Evolutionary conservation across 2,797 vertebrate genomes (phyloP), one percentile per base, ranked within the genome.

Genomic region (Silurus aristotelis): DNA sequence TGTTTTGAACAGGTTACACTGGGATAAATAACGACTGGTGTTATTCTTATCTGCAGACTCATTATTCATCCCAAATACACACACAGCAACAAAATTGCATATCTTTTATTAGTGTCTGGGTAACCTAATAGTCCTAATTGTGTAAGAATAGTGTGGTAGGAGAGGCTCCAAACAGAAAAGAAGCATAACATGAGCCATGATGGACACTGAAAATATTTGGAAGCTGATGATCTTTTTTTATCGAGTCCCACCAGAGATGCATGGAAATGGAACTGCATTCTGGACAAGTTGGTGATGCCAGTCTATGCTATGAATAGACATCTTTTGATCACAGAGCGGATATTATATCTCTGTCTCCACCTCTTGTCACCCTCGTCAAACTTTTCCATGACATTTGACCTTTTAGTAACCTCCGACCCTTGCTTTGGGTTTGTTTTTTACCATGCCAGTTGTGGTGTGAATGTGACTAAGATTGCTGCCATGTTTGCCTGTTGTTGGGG

Each of bases 251-350:
- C 38, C 78, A 81, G 86, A 76, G 78, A 84, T 80, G 70, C 78
- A 87, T 83, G 55, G 83, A 87, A 87, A 87, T 87, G 83, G 86
- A 84, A 84, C 78, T 70, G 86, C 86, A 87, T 87, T 84, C 86
- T 87, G 80, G 78, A 80, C 83, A 87, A 81, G 86, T 81, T 82
- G 83, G 78, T 83, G 86, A 87, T 87, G 61, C 86, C 86, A 63
- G 70, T 87, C 78, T 77, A 58, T 3, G 25, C 86, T 87, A 87
- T 87, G 83, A 84, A 87, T 87, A 87, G 83, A 66, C 38, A 17
- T 1, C 72, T 77, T 84, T 87, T 84, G 86, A 81, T 76, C 86
- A 70, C 71, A 76, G 83, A 70, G 64, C 68, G 31, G 83, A 84
- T 87, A 76, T 84, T 77, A 71, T 84, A 61, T 87, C 7, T 67